These are phyloP conservation scores for Gadopsis bispinosus DNA, from an alignment of 2,797 vertebrate genomes.

Conservation along the genomic window DNA sequence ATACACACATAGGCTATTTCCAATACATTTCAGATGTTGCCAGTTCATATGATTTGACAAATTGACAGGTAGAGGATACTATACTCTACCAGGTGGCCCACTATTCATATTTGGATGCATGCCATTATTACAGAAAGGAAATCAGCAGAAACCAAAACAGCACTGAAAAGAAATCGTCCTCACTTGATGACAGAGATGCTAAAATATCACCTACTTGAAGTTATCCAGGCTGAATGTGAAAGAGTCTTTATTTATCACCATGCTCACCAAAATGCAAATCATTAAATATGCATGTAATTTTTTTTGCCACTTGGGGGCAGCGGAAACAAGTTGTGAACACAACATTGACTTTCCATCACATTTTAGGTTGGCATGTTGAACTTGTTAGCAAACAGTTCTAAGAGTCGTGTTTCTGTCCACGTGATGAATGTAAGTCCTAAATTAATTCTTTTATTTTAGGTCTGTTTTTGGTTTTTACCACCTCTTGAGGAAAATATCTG, in stretches of 20 bases:
- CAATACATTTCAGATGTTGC: too few relatives aligned
- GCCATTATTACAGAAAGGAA: too few relatives aligned
- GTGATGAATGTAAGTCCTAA: not conserved
- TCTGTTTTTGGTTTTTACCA: not conserved
- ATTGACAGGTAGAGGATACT: too few relatives aligned
- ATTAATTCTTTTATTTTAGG: not conserved
- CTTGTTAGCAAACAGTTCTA: not conserved
- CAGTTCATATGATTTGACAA: too few relatives aligned
- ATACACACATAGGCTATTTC: too few relatives aligned
- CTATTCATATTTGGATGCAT: too few relatives aligned
- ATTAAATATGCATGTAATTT: not conserved
- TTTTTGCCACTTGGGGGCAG: constrained; percentile 30
- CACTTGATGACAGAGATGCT: too few relatives aligned
- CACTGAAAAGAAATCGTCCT: too few relatives aligned
- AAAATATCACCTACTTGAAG: constrained; percentile 5
- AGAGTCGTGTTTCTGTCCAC: not conserved
- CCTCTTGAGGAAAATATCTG: not conserved
- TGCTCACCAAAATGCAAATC: constrained; percentile 15
- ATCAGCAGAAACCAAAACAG: too few relatives aligned
- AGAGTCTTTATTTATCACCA: not conserved
- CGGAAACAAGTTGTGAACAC: constrained; percentile 15
- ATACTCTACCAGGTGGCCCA: too few relatives aligned
- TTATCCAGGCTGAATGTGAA: not conserved
- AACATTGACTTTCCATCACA: not conserved
- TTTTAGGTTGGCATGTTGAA: not conserved